phyloP scores from a whole-genome alignment of 2,113 vertebrate genomes.

The Pontoporia blainvillei region DNA sequence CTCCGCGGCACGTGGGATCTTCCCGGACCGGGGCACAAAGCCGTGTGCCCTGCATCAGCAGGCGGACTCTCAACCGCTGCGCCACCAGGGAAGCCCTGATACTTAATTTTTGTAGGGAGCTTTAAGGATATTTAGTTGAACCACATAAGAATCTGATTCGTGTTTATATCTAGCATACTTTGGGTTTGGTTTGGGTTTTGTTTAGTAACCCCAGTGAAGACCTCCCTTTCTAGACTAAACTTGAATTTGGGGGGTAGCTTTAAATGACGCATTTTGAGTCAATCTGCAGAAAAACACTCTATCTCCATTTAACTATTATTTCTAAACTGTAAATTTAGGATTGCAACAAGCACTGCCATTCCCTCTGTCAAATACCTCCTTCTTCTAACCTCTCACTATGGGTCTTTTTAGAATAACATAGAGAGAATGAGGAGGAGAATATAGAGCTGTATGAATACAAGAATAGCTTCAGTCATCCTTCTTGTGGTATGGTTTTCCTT shows the following conservation, averaged over 20 bases:
- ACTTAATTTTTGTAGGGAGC: not conserved
- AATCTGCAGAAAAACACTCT: not conserved
- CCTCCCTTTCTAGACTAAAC: not conserved
- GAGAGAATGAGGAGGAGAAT: not conserved
- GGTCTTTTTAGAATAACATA: not conserved
- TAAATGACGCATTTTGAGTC: not conserved
- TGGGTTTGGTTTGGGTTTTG: not conserved
- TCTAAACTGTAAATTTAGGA: not conserved
- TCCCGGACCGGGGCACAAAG: too few species aligned
- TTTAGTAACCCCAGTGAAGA: not conserved
- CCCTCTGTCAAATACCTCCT: not conserved
- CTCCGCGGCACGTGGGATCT: too few species aligned
- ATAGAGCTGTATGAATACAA: not conserved
- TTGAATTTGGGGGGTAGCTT: not conserved
- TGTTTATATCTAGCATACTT: not conserved
- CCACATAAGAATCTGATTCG: not conserved
- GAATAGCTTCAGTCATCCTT: not conserved
- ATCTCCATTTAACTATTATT: not conserved
- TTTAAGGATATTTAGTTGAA: not conserved
- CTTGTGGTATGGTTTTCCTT: not conserved
- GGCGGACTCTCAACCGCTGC: too few species aligned
- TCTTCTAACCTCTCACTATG: not conserved
- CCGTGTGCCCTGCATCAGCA: too few species aligned
- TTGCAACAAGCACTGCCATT: not conserved
- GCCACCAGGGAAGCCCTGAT: too few species aligned